Evolutionary conservation across 2,113 vertebrate species (phyloP).

Genomic region (Gracilinanus agilis): DNA sequence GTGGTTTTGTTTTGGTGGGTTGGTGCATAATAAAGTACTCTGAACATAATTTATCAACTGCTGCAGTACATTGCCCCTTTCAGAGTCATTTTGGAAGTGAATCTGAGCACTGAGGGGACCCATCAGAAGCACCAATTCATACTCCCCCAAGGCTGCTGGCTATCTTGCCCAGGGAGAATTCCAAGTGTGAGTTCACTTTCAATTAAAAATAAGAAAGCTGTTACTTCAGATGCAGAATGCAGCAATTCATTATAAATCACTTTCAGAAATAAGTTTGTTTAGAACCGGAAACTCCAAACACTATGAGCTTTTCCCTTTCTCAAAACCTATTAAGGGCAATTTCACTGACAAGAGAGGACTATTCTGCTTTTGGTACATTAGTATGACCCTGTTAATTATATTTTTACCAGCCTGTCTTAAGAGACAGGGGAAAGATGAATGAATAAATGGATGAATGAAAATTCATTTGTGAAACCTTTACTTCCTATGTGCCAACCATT

Average conservation of each 20-base stretch:
- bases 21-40: not conserved
- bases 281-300: slow-evolving; percentile 37
- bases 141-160: not conserved
- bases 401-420: slow-evolving; percentile 46
- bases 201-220: not conserved
- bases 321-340: slow-evolving; percentile 41
- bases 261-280: not conserved
- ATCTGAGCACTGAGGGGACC: not conserved
- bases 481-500: not conserved
- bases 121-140: slow-evolving; percentile 12
- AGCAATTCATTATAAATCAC: not conserved
- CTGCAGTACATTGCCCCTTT: slow-evolving; percentile 35
- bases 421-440: not conserved
- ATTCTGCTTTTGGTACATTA: slow-evolving; percentile 17
- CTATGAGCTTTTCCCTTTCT: slow-evolving; percentile 52
- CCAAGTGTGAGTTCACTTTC: not conserved
- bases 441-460: not conserved
- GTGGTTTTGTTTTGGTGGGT: not conserved
- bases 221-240: not conserved
- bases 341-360: slow-evolving; percentile 36
- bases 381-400: slow-evolving; percentile 37
- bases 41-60: slow-evolving; percentile 29
- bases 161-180: not conserved
- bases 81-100: slow-evolving; percentile 37
- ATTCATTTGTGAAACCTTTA: not conserved